Conservation (phyloP, 2,797 vertebrate genomes). For the Megaceryle alcyon region DNA sequence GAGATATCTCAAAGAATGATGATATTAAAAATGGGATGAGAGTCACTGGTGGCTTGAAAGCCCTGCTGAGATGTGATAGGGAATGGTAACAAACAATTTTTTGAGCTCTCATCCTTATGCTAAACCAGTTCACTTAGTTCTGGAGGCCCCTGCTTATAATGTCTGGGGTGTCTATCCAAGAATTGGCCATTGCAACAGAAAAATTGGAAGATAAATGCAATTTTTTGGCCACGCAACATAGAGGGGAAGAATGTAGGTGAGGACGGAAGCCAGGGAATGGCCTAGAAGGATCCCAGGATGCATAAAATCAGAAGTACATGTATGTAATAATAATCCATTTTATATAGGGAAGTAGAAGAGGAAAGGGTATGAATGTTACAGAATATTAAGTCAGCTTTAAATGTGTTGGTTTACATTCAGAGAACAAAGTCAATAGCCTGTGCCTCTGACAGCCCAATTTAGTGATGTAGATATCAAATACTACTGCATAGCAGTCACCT, state of each 20-base stretch:
- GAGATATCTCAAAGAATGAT: background rate
- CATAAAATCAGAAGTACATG: background rate
- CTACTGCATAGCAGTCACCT: background rate
- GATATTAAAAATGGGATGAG: slow-evolving; percentile 1
- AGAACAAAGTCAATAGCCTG: background rate
- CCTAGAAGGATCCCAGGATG: background rate
- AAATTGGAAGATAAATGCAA: background rate
- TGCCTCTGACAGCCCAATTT: background rate
- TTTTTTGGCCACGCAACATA: background rate
- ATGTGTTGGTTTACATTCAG: background rate
- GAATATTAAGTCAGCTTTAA: background rate
- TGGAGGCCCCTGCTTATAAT: background rate
- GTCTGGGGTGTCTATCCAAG: background rate
- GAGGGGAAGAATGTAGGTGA: background rate
- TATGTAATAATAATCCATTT: background rate
- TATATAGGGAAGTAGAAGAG: background rate
- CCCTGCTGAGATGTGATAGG: background rate
- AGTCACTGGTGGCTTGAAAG: background rate
- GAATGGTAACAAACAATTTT: slow-evolving; percentile 3
- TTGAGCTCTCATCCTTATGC: background rate
- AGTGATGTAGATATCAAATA: background rate
- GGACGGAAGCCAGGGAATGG: background rate
- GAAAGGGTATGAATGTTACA: background rate
- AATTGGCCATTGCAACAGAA: background rate
- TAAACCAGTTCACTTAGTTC: background rate